Evolutionary conservation across 2,888 invertebrate species (phyloP), one percentile per base, ranked within the genome.

Genomic region (Cheilosia grossa): DNA sequence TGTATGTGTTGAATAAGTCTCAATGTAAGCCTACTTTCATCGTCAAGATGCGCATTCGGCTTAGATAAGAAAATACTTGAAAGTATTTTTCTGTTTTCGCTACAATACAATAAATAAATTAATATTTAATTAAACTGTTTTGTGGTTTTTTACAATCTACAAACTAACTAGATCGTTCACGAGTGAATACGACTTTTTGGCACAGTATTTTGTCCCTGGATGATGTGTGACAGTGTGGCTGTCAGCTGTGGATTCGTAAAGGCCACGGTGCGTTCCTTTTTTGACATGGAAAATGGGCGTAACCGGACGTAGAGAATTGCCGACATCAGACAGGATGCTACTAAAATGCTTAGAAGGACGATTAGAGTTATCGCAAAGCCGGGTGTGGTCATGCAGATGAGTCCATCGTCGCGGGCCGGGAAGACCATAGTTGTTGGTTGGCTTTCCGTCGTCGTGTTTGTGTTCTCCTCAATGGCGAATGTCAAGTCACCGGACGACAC

Each of bases 371-470:
- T 96, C 47, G 97, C 96, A 89, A 98, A 98, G 13, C 98, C 97
- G n/a, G 97, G 96, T 4, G 97, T 97, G 0, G 98, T 97, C 97
- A 98, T 97, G 92, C 98, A 98, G 87, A 98, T 97, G 83, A 97
- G 93, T 24, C 94, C 95, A 87, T 94, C 94, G 87, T 94, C 94
- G 17, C 93, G 92, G 3, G 95, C 94, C 3, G 97, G 96, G 89
- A 95, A 95, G 0, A 96, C 93, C 93, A 96, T 94, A 0, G 97
- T 95, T 40, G 94, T 90, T 92, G 24, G 96, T 94, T 54, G 93
- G 4, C 82, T 77, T n/a, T 81, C 82, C 2, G 75, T 82, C 44
- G 79, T 85, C 47, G 59, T 81, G 42, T 94, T 93, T 51, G 94
- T 93, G 87, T 90, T 92, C 83, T 96, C 96, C 87, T 97, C 96